Base-by-base conservation (phyloP, 1,140 invertebrate species). In the Capitella teleta region DNA sequence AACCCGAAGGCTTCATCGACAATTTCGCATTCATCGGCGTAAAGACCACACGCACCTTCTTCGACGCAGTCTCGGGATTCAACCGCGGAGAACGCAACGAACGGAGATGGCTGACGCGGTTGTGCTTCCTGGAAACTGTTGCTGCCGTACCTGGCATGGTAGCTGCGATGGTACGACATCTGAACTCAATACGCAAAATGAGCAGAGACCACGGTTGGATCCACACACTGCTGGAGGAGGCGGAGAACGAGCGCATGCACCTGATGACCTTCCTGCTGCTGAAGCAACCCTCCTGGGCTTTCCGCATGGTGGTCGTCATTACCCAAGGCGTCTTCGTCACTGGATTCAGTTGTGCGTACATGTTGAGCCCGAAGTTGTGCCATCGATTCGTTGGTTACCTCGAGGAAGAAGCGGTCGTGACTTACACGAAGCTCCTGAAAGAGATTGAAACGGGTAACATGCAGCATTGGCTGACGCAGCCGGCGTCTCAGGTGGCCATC, bases 201-300 rank as follows among this genome's bases (percentile, higher is more conserved):
- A 24, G 25, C n/a, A 28, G 62, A 21, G 62, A 66, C 49, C 49
- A 66, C 30, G 62, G 63, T 14, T 64, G 62, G 62, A 66, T 66
- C 32, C 56, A 64, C 24, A 64, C 59, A 18, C 36, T 65, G 28
- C 45, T 64, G 42, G 66, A 74, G 58, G 72, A 74, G 51, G 72
- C 72, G 18, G 72, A 74, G 49, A 74, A 74, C 59, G 72, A 74
- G 53, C 48, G 72, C 42, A 74, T 74, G 71, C 72, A 74, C 58
- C 54, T 74, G 5, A 59, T 74, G 57, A 74, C 70, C 14, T 70
- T 66, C 1, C 52, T 74, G 47, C 58, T 66, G 26, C 51, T 74
- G 23, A 69, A 64, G 34, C 50, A 69, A 42, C 72, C 72, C 2
- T 51, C 58, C 1, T 14, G 57, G 18, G n/a, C 70, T 4, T 73